These are phyloP conservation scores for Philopotamus ludificatus DNA, from an alignment of 1,140 invertebrate genomes.

Conservation along the genomic window DNA sequence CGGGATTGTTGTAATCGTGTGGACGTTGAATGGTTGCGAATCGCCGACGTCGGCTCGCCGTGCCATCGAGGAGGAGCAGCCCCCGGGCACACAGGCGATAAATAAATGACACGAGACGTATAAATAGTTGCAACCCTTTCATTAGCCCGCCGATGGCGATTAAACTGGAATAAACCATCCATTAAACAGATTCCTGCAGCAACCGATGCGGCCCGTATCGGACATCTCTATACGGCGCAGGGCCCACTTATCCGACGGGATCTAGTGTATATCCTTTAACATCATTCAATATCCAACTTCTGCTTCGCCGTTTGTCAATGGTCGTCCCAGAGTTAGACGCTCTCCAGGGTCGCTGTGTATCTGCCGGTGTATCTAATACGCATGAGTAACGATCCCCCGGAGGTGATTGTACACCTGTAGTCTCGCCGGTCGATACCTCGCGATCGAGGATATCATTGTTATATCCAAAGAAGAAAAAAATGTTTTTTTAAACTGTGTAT, in stretches of 20 bases:
- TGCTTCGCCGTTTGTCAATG: neutral
- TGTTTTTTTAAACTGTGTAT: too few relatives aligned
- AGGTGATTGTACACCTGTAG: slow-evolving; percentile 16
- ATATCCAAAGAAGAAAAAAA: too few relatives aligned
- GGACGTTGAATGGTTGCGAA: too few relatives aligned
- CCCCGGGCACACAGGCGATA: slow-evolving; percentile 23
- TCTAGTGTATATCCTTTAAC: neutral
- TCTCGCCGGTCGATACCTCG: neutral
- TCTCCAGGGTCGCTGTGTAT: neutral
- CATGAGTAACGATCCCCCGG: slow-evolving; percentile 8
- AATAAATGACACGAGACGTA: slow-evolving; percentile 31
- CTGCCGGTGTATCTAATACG: slow-evolving; percentile 6
- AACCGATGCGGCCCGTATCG: slow-evolving; percentile 20
- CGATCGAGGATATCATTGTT: neutral
- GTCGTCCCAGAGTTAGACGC: neutral
- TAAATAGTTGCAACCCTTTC: slow-evolving; percentile 30
- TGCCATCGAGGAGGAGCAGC: slow-evolving; percentile 11
- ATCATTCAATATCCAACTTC: neutral
- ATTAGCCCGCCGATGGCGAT: slow-evolving; percentile 29
- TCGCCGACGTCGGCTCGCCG: too few relatives aligned
- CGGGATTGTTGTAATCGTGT: too few relatives aligned
- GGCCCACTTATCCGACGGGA: neutral
- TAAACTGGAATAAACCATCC: slow-evolving; percentile 25
- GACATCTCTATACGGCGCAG: slow-evolving; percentile 14
- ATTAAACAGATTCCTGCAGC: slow-evolving; percentile 31